These are phyloP conservation scores for Dolichomitus sp. DNA, from an alignment of 2,888 invertebrate genomes.

Conservation along the genomic window DNA sequence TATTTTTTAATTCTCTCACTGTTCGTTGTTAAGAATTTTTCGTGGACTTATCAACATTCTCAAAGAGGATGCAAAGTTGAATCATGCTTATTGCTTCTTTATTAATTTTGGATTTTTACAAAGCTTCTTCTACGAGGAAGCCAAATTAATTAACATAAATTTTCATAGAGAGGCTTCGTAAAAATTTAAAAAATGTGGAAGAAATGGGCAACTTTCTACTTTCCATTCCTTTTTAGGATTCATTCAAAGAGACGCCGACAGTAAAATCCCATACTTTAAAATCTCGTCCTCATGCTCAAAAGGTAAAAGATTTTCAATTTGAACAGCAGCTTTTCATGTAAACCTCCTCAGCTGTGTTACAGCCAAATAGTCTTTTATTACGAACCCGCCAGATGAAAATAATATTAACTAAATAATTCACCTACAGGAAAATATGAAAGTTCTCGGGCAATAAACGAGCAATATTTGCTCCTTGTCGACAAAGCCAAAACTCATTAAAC, in stretches of 20 bases:
- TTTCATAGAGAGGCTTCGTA: too few relatives aligned
- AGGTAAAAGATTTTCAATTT: neutral
- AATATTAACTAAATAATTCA: neutral
- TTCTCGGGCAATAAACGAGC: neutral
- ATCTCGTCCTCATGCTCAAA: neutral
- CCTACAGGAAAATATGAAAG: neutral
- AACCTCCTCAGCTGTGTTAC: neutral
- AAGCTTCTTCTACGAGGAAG: too few relatives aligned
- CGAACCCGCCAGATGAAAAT: neutral
- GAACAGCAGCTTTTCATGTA: neutral
- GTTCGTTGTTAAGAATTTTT: too few relatives aligned
- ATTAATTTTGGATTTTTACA: too few relatives aligned
- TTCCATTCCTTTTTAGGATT: too few relatives aligned
- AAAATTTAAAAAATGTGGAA: too few relatives aligned
- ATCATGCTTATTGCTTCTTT: too few relatives aligned
- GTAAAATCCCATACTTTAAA: neutral
- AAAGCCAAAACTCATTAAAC: conserved; percentile 14
- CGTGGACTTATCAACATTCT: too few relatives aligned
- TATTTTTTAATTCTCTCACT: too few relatives aligned
- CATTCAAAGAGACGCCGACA: neutral
- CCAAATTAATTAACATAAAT: too few relatives aligned
- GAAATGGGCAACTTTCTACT: too few relatives aligned
- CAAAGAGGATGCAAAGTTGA: too few relatives aligned
- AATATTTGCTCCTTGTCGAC: conserved; percentile 7
- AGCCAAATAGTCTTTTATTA: neutral